Evolutionary conservation across 2,888 invertebrate genomes (phyloP).

Genomic region (Andrena fulva): DNA sequence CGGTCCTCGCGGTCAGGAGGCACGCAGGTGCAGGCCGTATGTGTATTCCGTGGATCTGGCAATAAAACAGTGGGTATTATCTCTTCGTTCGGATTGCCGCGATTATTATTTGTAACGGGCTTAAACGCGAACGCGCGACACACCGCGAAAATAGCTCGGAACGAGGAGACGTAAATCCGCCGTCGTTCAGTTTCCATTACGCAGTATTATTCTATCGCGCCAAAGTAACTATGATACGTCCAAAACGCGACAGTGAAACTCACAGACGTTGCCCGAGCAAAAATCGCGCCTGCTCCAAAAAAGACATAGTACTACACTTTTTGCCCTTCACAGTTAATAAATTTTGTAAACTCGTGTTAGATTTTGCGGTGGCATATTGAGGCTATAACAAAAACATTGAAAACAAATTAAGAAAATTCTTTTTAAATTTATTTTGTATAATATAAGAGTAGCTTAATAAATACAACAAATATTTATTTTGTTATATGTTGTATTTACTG

Average conservation of each 20-base stretch:
- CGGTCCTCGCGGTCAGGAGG: conserved; percentile 5
- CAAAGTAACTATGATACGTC: conserved; percentile 48
- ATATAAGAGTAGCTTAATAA: too few species aligned
- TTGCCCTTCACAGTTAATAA: not conserved
- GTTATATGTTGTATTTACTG: too few species aligned
- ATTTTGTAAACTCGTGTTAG: not conserved
- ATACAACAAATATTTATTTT: too few species aligned
- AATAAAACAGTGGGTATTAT: conserved; percentile 64
- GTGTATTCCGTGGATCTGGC: conserved; percentile 42
- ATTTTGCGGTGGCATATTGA: not conserved
- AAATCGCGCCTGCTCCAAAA: conserved; percentile 21
- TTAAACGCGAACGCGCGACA: conserved; percentile 56
- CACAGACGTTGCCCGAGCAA: not conserved
- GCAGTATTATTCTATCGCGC: conserved; percentile 63
- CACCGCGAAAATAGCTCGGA: conserved; percentile 66
- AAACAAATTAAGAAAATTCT: too few species aligned
- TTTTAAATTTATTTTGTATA: too few species aligned
- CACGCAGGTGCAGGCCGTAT: conserved; percentile 28
- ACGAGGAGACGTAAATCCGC: conserved; percentile 67
- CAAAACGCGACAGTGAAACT: conserved; percentile 26
- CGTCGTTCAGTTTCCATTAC: conserved; percentile 67
- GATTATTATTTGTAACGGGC: conserved; percentile 70
- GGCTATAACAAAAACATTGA: too few species aligned
- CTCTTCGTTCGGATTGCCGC: conserved; percentile 52
- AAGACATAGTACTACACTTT: not conserved